Percentiles rank a stretch among this genome's conserved stretches.
These are phyloP conservation scores for Dorcus hopei DNA, from an alignment of 2,888 invertebrate genomes.

Conservation along the genomic window DNA sequence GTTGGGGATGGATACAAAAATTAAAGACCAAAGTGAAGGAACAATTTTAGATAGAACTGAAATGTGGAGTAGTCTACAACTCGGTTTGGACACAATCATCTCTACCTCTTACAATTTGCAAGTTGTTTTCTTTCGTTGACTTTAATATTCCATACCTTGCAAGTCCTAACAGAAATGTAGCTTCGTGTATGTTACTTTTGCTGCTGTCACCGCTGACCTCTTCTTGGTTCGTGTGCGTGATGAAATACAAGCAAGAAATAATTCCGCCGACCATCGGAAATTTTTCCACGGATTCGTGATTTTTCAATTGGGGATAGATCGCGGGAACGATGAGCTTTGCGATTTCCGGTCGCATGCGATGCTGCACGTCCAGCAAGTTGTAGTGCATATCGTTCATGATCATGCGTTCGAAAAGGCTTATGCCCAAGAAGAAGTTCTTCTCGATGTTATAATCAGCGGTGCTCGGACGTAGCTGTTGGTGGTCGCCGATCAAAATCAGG, in stretches of 20 bases:
- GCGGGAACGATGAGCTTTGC: constrained; percentile 60
- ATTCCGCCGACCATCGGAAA: constrained; percentile 62
- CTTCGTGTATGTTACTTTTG: constrained; percentile 64
- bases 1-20: too few relatives aligned
- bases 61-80: too few relatives aligned
- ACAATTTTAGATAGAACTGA: too few relatives aligned
- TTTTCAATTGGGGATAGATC: constrained; percentile 63
- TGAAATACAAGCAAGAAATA: constrained; percentile 64
- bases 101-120: too few relatives aligned
- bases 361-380: constrained; percentile 62
- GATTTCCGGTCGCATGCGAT: constrained; percentile 72
- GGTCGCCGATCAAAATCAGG: constrained; percentile 82
- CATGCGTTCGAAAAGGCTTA: constrained; percentile 82
- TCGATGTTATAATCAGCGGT: constrained; percentile 66
- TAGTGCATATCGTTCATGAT: constrained; percentile 61
- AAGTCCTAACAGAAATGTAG: constrained; percentile 58
- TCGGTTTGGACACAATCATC: too few relatives aligned
- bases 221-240: constrained; percentile 60
- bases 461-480: constrained; percentile 66
- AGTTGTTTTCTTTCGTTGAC: too few relatives aligned
- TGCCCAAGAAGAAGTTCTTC: constrained; percentile 63
- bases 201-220: constrained; percentile 56
- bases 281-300: constrained; percentile 56
- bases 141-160: constrained; percentile 37
- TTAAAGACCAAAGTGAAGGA: too few relatives aligned